A percentile compares a stretch with the other conserved stretches of the same genome.
These are phyloP conservation scores for Bugula neritina DNA, from an alignment of 2,888 invertebrate species.

Conservation along the genomic window DNA sequence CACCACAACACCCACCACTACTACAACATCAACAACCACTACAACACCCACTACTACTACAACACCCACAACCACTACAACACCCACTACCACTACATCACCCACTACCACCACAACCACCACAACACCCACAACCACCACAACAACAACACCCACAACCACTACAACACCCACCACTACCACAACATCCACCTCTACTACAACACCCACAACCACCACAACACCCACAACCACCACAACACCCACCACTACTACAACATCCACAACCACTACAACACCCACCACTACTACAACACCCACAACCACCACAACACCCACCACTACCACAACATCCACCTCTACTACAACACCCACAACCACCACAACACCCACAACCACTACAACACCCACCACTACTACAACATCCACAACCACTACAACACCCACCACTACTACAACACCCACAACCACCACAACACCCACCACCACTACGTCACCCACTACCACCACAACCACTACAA, in stretches of 20 bases:
- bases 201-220: neutral
- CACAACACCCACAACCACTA: neutral
- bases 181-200: neutral
- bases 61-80: neutral
- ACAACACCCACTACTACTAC: neutral
- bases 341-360: neutral
- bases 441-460: neutral
- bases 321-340: neutral
- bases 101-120: neutral
- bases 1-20: neutral
- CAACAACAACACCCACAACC: neutral
- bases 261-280: neutral
- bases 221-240: neutral
- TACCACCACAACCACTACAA: neutral
- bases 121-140: neutral
- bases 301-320: neutral
- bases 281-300: neutral
- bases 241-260: neutral
- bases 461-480: neutral
- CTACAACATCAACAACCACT: neutral
- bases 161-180: slow-evolving; percentile 3
- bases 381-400: neutral
- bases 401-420: neutral
- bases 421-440: neutral
- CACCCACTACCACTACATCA: neutral